Percentiles rank a stretch among this genome's conserved stretches.
phyloP scores from a whole-genome alignment of 2,888 invertebrate genomes.

The Ornithoptera priamus region DNA sequence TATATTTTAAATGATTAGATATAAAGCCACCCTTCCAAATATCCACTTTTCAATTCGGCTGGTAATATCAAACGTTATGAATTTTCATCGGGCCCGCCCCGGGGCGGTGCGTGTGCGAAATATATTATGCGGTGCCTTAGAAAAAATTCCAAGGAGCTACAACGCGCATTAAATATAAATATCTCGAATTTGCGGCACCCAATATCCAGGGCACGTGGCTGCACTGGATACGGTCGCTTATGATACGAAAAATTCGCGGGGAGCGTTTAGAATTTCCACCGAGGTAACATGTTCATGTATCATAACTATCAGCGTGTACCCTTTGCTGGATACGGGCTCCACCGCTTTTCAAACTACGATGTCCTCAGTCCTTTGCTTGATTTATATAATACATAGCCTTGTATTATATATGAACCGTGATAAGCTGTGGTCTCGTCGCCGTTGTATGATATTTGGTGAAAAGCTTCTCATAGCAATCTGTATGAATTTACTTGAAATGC shows the following conservation, averaged over 20 bases:
- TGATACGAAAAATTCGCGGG: background rate
- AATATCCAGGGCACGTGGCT: constrained; percentile 29
- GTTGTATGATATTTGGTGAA: too few species aligned
- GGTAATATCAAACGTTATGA: constrained; percentile 63
- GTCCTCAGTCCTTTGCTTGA: too few species aligned
- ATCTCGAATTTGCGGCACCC: constrained; percentile 39
- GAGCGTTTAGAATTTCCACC: background rate
- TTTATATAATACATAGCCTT: too few species aligned
- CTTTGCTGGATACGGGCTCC: too few species aligned
- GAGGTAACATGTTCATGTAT: too few species aligned
- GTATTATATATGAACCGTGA: too few species aligned
- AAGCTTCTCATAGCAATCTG: too few species aligned
- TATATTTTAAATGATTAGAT: background rate
- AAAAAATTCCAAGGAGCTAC: constrained; percentile 35
- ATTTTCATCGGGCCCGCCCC: constrained; percentile 56
- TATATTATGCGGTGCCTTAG: constrained; percentile 44
- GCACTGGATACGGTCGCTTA: constrained; percentile 9
- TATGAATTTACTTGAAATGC: too few species aligned
- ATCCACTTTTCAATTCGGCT: constrained; percentile 75
- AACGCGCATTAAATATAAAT: constrained; percentile 52
- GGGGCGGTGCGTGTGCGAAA: constrained; percentile 58
- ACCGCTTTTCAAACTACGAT: too few species aligned
- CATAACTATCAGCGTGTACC: too few species aligned
- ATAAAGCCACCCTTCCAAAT: constrained; percentile 47
- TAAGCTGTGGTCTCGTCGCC: too few species aligned